phyloP scores from a whole-genome alignment of 1,140 invertebrate genomes.

The Pseudomyrmex dendroicus region DNA sequence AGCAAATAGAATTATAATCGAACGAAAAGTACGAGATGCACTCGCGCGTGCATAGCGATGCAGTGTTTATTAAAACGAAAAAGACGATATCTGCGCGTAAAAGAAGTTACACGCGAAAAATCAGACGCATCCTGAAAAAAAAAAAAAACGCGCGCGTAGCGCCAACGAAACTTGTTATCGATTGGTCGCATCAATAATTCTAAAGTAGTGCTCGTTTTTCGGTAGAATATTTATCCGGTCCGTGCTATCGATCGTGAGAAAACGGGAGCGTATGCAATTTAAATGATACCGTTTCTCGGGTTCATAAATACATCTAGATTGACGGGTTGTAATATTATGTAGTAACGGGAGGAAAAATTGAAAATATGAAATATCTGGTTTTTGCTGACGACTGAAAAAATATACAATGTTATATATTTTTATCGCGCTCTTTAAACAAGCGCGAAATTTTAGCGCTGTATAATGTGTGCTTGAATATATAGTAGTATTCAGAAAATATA shows the following conservation, averaged over 20 bases:
- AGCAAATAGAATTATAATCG: conserved; percentile 49
- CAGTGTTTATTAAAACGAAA: background rate
- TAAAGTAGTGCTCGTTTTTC: conserved; percentile 39
- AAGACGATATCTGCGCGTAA: background rate
- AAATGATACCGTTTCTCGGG: conserved; percentile 56
- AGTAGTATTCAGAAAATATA: background rate
- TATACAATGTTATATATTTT: background rate
- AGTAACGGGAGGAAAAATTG: conserved; percentile 46
- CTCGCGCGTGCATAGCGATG: conserved; percentile 9
- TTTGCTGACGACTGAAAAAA: background rate
- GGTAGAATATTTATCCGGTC: conserved; percentile 50
- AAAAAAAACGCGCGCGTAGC: background rate
- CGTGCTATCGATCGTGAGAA: conserved; percentile 51
- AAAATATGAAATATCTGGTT: conserved; percentile 34
- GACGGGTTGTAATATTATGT: conserved; percentile 52
- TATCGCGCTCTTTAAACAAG: conserved; percentile 6
- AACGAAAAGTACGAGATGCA: conserved; percentile 38
- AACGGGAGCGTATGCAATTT: conserved; percentile 54
- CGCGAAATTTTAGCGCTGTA: background rate
- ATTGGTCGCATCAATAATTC: conserved; percentile 45
- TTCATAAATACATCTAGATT: conserved; percentile 57
- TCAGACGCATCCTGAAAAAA: conserved; percentile 16
- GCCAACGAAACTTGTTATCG: background rate
- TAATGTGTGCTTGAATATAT: no score
- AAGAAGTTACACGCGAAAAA: conserved; percentile 32